These are phyloP conservation scores for Acromyrmex charruanus DNA, from an alignment of 1,140 invertebrate genomes.

Conservation along the genomic window DNA sequence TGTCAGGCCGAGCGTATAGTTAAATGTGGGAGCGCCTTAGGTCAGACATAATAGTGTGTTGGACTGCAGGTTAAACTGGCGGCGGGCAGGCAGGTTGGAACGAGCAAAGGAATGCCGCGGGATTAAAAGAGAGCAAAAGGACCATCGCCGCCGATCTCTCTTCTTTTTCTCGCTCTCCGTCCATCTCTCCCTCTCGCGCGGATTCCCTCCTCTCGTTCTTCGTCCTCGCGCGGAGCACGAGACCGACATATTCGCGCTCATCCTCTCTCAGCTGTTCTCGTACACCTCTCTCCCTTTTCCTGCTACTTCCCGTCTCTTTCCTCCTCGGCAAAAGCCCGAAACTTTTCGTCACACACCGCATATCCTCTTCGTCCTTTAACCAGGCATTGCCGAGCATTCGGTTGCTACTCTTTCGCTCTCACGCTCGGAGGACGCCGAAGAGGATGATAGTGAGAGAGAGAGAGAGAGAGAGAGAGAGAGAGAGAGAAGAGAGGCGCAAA, in stretches of 20 bases:
- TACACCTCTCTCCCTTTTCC: neutral
- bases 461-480: neutral
- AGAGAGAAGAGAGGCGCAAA: constrained; percentile 15
- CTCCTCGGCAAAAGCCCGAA: neutral
- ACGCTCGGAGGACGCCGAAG: constrained; percentile 6
- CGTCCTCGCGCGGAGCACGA: constrained; percentile 46
- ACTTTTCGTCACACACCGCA: constrained; percentile 56
- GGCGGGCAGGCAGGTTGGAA: constrained; percentile 80
- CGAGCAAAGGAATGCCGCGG: constrained; percentile 81
- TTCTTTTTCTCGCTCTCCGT: constrained; percentile 57
- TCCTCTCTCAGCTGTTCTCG: constrained; percentile 54
- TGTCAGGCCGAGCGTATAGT: constrained; percentile 74
- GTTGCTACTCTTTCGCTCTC: constrained; percentile 50
- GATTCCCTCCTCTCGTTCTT: constrained; percentile 25
- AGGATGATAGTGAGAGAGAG: neutral
- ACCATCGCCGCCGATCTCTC: constrained; percentile 59
- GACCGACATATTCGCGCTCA: constrained; percentile 25
- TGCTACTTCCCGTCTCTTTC: neutral
- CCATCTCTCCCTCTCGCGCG: constrained; percentile 18
- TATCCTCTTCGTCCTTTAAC: constrained; percentile 32
- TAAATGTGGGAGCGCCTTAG: constrained; percentile 84
- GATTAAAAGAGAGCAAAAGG: constrained; percentile 73
- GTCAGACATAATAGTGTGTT: constrained; percentile 85
- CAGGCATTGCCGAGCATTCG: constrained; percentile 22
- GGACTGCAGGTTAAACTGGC: constrained; percentile 84